Percentiles rank a stretch among this genome's conserved stretches.
Evolutionary conservation across 2,888 invertebrate species (phyloP).

Genomic region (Opisthograptis luteolata): DNA sequence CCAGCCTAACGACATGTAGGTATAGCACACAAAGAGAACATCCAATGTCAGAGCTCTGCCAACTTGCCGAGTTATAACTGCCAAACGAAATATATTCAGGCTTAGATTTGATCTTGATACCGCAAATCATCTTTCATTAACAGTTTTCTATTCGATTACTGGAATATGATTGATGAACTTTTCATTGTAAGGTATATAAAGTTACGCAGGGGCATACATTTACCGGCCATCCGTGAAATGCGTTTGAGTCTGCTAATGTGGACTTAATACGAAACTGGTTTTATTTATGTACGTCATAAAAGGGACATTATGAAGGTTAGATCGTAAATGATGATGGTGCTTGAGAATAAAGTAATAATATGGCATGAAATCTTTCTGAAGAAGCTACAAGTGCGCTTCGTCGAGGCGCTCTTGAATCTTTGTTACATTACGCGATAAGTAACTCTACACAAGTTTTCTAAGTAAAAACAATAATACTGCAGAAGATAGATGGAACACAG

Average conservation of each 20-base stretch:
- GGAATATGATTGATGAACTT: constrained; percentile 26
- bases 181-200: constrained; percentile 7
- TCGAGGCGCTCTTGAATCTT: constrained; percentile 10
- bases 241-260: constrained; percentile 16
- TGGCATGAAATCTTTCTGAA: constrained; percentile 18
- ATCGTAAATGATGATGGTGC: neutral
- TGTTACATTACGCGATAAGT: constrained; percentile 7
- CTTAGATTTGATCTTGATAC: constrained; percentile 23
- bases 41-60: constrained; percentile 59
- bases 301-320: constrained; percentile 7
- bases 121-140: constrained; percentile 20
- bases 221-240: constrained; percentile 21
- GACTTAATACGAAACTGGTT: constrained; percentile 4
- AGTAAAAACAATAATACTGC: neutral
- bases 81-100: constrained; percentile 48
- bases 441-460: neutral
- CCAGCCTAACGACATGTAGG: constrained; percentile 44
- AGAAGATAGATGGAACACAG: neutral
- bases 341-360: neutral
- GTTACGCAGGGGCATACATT: constrained; percentile 6
- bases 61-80: constrained; percentile 55
- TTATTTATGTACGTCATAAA: constrained; percentile 11
- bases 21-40: constrained; percentile 51
- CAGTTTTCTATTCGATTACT: constrained; percentile 16
- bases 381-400: constrained; percentile 26